Base-by-base conservation (phyloP, 2,888 invertebrate species). In the Pseudococcus longispinus region DNA sequence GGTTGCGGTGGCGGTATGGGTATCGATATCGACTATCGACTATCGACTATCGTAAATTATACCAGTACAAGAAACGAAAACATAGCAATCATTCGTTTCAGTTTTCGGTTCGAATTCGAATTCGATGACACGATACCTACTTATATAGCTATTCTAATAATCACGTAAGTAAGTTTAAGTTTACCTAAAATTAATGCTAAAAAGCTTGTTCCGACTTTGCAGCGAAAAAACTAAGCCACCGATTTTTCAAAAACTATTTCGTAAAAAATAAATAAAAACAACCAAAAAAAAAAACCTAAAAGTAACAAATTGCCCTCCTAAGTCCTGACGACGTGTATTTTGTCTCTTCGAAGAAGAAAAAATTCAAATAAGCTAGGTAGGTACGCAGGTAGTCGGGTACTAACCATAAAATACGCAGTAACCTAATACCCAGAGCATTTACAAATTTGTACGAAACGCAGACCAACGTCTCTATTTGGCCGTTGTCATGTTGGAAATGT, bases 11-110 rank as follows among this genome's bases (percentile, higher is more conserved):
- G 32, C 2, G 32, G 32, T n/a, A n/a, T n/a, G n/a, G n/a, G n/a
- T n/a, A n/a, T 32, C 32, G 32, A 32, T 2, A 6, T 32, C 32
- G 32, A 32, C 2, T 32, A 6, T 8, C 65, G 65, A 65, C n/a
- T n/a, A n/a, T n/a, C n/a, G n/a, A n/a, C n/a, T n/a, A n/a, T n/a
- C n/a, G n/a, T n/a, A n/a, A n/a, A n/a, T n/a, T n/a, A n/a, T n/a
- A n/a, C n/a, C n/a, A n/a, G n/a, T 15, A 51, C 26, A 65, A 65
- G 65, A 65, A 65, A 65, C 65, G 65, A 65, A 65, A 65, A 65
- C 65, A 23, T 65, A 3, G 26, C 15, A 65, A 65, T 65, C 65
- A 65, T 65, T 65, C 65, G 65, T 65, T 65, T 65, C 65, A 65
- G 65, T 65, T 65, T 65, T 65, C 65, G 65, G 65, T 65, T 65